Base-by-base conservation (phyloP, 2,888 invertebrate genomes). In the Patella ulyssiponensis region DNA sequence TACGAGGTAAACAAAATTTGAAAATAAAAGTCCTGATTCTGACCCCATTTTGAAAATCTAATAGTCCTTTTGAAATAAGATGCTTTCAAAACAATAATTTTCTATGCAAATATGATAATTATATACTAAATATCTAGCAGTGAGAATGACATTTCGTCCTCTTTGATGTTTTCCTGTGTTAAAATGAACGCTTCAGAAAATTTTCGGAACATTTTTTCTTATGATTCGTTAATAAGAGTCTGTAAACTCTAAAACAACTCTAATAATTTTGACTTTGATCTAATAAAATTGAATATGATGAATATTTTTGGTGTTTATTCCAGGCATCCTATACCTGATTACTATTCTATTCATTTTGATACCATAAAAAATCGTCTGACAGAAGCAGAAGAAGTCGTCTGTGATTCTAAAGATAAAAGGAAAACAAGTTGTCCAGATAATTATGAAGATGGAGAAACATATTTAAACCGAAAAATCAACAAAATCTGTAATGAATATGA, bases 281-380 rank as follows among this genome's bases (percentile, higher is more conserved):
- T 69, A 5, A 69, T 17, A 17, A 2, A 14, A 69, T 27, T 27
- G 33, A 23, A 14, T 27, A 44, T 44, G 5, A 44, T 44, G 9
- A 9, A 44, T 44, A 44, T 44, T 44, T 44, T 44, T 44, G 44
- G 4, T 4, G 12, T 14, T 58, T 76, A 20, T 75, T 80, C 3
- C 84, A 91, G 91, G 77, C 84, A 89, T 76, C 90, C 90, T 9
- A 79, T 91, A 23, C 91, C 91, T 33, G 90, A 90, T 77, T 85
- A 88, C 81, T 91, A 91, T 83, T 87, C 87, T 76, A 83, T 91
- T 15, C 85, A 88, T 27, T 80, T 90, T 75, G 85, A 89, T 73
- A 84, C 88, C 15, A 82, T 85, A 7, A 79, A 85, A 4, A 86
- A 90, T 78, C 84, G 88, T 14, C 87, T 87, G 11, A 86, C 89